Percentiles rank a stretch among this genome's conserved stretches.
Evolutionary conservation across 1,140 invertebrate genomes (phyloP).

Genomic region (Brachionus calyciflorus): DNA sequence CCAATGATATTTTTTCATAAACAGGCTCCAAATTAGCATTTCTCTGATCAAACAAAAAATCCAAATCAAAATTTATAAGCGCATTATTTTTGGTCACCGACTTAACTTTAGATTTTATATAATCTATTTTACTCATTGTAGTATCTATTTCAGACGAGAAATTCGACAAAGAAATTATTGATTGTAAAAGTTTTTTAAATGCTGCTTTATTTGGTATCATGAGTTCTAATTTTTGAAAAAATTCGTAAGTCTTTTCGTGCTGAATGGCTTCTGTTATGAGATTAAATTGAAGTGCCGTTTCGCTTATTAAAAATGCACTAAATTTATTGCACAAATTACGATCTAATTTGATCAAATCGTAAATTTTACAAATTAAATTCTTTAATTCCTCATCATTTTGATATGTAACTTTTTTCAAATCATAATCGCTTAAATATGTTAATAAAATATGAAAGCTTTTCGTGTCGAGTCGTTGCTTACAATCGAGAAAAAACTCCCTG

Average conservation of each 20-base stretch:
- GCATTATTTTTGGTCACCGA: conserved; percentile 9
- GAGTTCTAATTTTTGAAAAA: not conserved
- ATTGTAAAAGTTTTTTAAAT: conserved; percentile 24
- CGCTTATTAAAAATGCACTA: conserved; percentile 17
- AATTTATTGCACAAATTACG: not conserved
- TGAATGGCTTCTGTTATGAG: not conserved
- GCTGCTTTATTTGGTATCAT: not conserved
- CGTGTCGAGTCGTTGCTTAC: conserved; percentile 15
- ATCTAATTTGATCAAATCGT: conserved; percentile 8
- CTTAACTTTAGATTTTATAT: not conserved
- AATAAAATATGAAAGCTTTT: not conserved
- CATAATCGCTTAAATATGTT: not conserved
- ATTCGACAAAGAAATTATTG: not conserved
- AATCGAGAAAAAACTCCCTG: conserved; percentile 12
- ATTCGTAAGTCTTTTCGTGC: conserved; percentile 12
- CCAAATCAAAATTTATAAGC: not conserved
- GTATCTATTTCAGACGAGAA: conserved; percentile 9
- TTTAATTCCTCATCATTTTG: not conserved
- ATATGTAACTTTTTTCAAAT: not conserved
- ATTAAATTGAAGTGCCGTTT: conserved; percentile 8
- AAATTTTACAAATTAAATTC: not conserved
- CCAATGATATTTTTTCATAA: not conserved
- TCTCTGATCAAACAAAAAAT: conserved; percentile 29
- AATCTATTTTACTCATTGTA: not conserved
- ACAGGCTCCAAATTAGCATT: not conserved